Evolutionary conservation across 2,797 vertebrate genomes (phyloP).

Genomic region (Macroramphosus scolopax): DNA sequence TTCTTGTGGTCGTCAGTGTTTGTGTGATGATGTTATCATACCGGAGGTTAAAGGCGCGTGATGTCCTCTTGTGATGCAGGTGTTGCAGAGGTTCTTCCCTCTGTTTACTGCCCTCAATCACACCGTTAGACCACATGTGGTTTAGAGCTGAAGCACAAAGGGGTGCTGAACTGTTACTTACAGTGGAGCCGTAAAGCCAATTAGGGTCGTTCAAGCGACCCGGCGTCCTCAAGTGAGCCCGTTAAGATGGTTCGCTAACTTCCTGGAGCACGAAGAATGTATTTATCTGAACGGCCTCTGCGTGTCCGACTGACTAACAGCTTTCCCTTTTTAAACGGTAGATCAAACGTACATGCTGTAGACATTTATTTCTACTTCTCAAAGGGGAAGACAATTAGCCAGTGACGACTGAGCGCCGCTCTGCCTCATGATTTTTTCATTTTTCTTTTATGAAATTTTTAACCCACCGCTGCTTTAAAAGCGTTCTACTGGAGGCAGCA

Average conservation of each 20-base stretch:
- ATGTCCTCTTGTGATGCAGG: conserved; percentile 19
- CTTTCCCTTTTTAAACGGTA: conserved; percentile 44
- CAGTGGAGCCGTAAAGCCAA: conserved; percentile 21
- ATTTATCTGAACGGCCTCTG: conserved; percentile 23
- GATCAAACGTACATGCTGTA: conserved; percentile 53
- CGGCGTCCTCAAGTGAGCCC: conserved; percentile 11
- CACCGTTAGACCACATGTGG: conserved; percentile 19
- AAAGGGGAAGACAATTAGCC: conserved; percentile 59
- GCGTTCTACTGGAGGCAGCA: conserved; percentile 36
- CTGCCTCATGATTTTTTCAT: conserved; percentile 73
- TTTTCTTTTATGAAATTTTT: conserved; percentile 73
- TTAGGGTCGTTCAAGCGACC: conserved; percentile 19
- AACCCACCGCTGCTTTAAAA: conserved; percentile 64
- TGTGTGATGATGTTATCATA: conserved; percentile 26
- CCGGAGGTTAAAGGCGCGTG: conserved; percentile 8
- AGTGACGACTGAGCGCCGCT: conserved; percentile 28
- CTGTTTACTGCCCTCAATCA: conserved; percentile 34
- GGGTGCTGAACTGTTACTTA: conserved; percentile 22
- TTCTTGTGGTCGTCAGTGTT: neutral
- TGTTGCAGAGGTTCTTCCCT: conserved; percentile 12
- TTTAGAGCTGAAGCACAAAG: conserved; percentile 20
- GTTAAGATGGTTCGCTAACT: conserved; percentile 4
- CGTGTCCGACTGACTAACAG: conserved; percentile 38
- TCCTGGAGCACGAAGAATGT: conserved; percentile 14
- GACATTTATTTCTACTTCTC: conserved; percentile 56